phyloP scores from a whole-genome alignment of 2,888 invertebrate genomes.

The Mythimna albipuncta region DNA sequence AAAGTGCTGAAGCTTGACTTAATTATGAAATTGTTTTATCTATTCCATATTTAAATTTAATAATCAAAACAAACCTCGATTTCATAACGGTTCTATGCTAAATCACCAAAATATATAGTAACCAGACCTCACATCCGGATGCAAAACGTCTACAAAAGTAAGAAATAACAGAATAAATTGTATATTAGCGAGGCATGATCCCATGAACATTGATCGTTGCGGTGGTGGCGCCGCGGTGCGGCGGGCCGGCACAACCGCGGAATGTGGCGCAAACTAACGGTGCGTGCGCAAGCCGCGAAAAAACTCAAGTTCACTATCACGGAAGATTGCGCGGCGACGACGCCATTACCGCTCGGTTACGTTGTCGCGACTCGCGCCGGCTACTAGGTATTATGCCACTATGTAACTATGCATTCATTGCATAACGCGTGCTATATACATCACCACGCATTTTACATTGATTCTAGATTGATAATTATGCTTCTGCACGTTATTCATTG shows the following conservation, averaged over 20 bases:
- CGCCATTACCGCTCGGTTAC: slow-evolving; percentile 86
- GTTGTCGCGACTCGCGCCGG: slow-evolving; percentile 81
- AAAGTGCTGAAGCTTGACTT: too few relatives aligned
- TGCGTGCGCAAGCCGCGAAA: slow-evolving; percentile 84
- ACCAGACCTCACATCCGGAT: slow-evolving; percentile 43
- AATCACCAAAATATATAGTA: slow-evolving; percentile 21
- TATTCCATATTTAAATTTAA: background rate
- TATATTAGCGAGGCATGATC: slow-evolving; percentile 61
- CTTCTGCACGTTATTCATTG: slow-evolving; percentile 12
- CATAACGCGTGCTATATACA: slow-evolving; percentile 72
- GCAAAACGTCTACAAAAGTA: slow-evolving; percentile 55
- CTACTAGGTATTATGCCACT: slow-evolving; percentile 75
- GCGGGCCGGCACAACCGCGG: slow-evolving; percentile 81
- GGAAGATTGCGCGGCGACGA: slow-evolving; percentile 87
- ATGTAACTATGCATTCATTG: slow-evolving; percentile 75
- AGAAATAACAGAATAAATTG: slow-evolving; percentile 65
- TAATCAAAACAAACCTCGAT: slow-evolving; percentile 2
- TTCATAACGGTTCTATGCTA: slow-evolving; percentile 3
- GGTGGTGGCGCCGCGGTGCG: slow-evolving; percentile 81
- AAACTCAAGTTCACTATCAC: slow-evolving; percentile 90
- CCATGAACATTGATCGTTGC: slow-evolving; percentile 67
- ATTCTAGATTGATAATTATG: slow-evolving; percentile 42
- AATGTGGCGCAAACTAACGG: slow-evolving; percentile 90
- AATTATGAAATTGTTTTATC: background rate
- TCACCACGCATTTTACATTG: slow-evolving; percentile 53